A percentile compares a stretch with the other conserved stretches of the same genome.
Conservation (phyloP, 2,888 invertebrate genomes). For the Rhorus exstirpatorius region DNA sequence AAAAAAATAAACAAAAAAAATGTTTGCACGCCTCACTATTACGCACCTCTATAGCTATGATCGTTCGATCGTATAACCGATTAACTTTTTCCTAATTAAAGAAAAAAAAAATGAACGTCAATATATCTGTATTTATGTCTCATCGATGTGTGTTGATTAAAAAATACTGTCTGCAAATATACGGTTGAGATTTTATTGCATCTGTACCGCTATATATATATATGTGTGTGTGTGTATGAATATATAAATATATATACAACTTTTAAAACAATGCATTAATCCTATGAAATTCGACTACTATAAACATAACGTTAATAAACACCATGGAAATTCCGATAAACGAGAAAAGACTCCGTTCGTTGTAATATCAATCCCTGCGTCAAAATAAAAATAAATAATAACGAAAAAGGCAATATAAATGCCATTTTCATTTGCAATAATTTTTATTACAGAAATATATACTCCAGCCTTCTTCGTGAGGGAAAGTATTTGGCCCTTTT, state of each 20-base stretch:
- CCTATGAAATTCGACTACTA: constrained; percentile 25
- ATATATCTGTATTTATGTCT: constrained; percentile 60
- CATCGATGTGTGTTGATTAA: constrained; percentile 57
- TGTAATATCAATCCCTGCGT: constrained; percentile 28
- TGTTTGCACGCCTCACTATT: constrained; percentile 21
- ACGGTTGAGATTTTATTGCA: constrained; percentile 67
- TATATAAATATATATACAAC: background rate
- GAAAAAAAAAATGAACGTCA: constrained; percentile 49
- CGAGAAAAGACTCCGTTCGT: constrained; percentile 16
- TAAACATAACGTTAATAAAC: constrained; percentile 11
- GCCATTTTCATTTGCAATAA: background rate
- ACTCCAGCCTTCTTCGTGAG: no score
- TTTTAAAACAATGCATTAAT: background rate
- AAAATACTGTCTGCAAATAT: constrained; percentile 61
- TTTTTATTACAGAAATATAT: background rate
- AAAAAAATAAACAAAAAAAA: background rate
- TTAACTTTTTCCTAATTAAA: constrained; percentile 57
- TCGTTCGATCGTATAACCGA: constrained; percentile 52
- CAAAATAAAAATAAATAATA: constrained; percentile 28
- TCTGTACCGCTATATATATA: constrained; percentile 32
- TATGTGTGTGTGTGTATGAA: background rate
- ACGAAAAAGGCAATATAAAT: constrained; percentile 18
- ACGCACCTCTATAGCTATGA: constrained; percentile 43
- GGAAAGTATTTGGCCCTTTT: no score
- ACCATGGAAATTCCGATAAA: constrained; percentile 6